Conservation (phyloP, 2,888 invertebrate species). For the Troides helena region DNA sequence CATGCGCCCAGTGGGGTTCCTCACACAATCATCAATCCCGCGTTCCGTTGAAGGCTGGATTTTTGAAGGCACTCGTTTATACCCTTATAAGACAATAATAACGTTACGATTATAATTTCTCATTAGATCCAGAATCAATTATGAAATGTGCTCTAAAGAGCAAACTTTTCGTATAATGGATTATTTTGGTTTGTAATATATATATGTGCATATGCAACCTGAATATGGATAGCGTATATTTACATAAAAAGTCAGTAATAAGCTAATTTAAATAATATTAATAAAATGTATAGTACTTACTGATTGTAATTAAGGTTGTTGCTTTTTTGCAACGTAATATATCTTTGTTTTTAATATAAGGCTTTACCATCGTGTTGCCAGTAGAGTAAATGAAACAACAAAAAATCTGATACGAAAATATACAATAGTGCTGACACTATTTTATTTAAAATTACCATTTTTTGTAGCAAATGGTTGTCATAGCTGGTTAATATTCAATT, state of each 20-base stretch:
- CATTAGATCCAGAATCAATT: slow-evolving; percentile 36
- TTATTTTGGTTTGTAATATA: slow-evolving; percentile 56
- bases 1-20: slow-evolving; percentile 40
- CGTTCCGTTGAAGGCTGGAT: slow-evolving; percentile 74
- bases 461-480: neutral
- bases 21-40: slow-evolving; percentile 70
- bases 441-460: neutral
- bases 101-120: slow-evolving; percentile 46
- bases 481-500: slow-evolving; percentile 1
- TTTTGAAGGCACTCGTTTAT: slow-evolving; percentile 77
- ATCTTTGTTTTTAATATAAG: neutral
- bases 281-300: slow-evolving; percentile 12
- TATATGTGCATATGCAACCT: slow-evolving; percentile 43
- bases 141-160: slow-evolving; percentile 38
- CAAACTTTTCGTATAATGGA: slow-evolving; percentile 54
- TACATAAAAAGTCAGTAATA: slow-evolving; percentile 47
- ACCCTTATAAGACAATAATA: slow-evolving; percentile 62
- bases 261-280: slow-evolving; percentile 35
- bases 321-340: neutral
- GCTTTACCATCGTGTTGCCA: slow-evolving; percentile 1
- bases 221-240: slow-evolving; percentile 56
- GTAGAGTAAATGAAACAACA: neutral
- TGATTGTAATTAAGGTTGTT: slow-evolving; percentile 4
- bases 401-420: slow-evolving; percentile 9
- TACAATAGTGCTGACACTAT: neutral